Conservation (phyloP, 1,140 invertebrate genomes). For the Cataglyphis hispanica region DNA sequence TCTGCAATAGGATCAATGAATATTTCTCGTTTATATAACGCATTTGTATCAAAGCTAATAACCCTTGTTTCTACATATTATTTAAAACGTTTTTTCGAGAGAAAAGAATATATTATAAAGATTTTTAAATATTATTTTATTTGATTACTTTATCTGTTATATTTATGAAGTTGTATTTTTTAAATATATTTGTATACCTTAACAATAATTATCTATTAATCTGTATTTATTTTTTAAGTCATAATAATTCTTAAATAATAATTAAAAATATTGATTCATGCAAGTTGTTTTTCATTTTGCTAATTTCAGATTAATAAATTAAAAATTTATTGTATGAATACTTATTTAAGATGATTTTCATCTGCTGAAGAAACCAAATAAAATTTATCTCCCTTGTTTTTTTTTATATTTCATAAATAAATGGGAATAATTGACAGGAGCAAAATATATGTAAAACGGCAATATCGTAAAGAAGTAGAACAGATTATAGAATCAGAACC, state of each 20-base stretch:
- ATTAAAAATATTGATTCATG: not conserved
- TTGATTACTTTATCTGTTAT: not conserved
- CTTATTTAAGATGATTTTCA: not conserved
- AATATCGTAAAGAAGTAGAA: conserved; percentile 38
- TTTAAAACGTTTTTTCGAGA: no score
- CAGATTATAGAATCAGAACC: conserved; percentile 73
- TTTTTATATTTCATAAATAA: not conserved
- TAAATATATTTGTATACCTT: not conserved
- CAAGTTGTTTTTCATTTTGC: not conserved
- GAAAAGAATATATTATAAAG: not conserved
- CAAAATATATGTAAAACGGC: not conserved
- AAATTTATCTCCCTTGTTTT: no score
- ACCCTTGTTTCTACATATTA: not conserved
- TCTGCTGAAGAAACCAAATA: no score
- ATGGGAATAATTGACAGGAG: conserved; percentile 12
- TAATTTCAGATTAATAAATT: not conserved
- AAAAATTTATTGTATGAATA: not conserved
- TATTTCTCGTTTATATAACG: not conserved
- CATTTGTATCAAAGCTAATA: not conserved
- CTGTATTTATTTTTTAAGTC: not conserved
- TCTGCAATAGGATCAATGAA: conserved; percentile 9
- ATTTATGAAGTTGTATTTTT: not conserved
- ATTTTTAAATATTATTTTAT: not conserved
- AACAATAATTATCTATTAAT: conserved; percentile 5
- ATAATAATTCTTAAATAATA: not conserved